Conservation (phyloP, 2,797 vertebrate genomes). For the Anabas testudineus region DNA sequence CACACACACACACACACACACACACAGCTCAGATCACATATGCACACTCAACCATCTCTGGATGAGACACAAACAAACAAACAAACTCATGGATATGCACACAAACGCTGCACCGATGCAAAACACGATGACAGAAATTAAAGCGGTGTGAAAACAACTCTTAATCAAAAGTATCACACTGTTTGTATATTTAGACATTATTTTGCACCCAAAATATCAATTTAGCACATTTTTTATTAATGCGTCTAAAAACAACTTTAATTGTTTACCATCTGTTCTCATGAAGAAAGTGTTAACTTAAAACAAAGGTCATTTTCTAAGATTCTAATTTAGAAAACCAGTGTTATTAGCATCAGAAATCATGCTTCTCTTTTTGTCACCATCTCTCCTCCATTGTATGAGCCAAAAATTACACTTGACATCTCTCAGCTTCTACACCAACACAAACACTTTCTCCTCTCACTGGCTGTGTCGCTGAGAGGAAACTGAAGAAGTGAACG, state of each 20-base stretch:
- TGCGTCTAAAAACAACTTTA: too few relatives aligned
- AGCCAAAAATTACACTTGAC: neutral
- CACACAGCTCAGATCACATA: slow-evolving; percentile 35
- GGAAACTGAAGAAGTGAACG: neutral
- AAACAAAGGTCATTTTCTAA: too few relatives aligned
- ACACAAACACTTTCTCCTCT: neutral
- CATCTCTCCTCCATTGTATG: too few relatives aligned
- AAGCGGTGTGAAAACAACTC: too few relatives aligned
- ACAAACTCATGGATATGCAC: slow-evolving; percentile 47
- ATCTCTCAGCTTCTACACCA: neutral
- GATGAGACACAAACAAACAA: slow-evolving; percentile 55
- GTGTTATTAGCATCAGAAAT: too few relatives aligned
- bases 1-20: slow-evolving; percentile 28
- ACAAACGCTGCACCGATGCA: slow-evolving; percentile 34
- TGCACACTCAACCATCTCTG: slow-evolving; percentile 21
- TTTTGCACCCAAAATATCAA: too few relatives aligned
- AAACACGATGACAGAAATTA: neutral
- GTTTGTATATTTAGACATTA: too few relatives aligned
- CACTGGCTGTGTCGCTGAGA: neutral
- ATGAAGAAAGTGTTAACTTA: too few relatives aligned
- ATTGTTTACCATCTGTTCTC: too few relatives aligned
- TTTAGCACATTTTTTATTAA: too few relatives aligned
- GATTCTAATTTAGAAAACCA: too few relatives aligned
- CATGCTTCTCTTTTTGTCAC: neutral
- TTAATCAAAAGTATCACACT: too few relatives aligned